Conservation (phyloP, 2,888 invertebrate genomes). For the Pyrrhia umbra region DNA sequence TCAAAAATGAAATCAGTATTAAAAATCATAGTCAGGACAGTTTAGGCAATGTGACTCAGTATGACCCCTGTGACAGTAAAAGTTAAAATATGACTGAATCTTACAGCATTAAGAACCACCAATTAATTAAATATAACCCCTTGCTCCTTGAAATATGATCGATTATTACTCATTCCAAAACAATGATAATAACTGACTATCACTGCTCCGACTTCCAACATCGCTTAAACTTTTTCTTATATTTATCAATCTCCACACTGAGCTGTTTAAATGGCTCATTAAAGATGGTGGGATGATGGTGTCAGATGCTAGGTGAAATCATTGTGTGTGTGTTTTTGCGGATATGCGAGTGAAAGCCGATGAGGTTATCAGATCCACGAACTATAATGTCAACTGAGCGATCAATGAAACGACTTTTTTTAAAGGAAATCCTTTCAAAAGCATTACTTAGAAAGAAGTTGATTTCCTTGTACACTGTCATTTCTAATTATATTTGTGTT, state of each 20-base stretch:
- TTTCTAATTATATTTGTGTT: neutral
- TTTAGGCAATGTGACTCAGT: too few relatives aligned
- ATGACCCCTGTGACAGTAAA: too few relatives aligned
- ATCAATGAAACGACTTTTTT: constrained; percentile 26
- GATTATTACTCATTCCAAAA: too few relatives aligned
- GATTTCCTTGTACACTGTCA: neutral
- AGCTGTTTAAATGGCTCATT: constrained; percentile 34
- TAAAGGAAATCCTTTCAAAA: constrained; percentile 24
- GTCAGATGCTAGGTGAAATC: constrained; percentile 49
- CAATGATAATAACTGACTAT: too few relatives aligned
- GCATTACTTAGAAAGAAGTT: constrained; percentile 1
- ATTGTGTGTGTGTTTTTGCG: constrained; percentile 49
- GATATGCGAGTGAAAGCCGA: constrained; percentile 47
- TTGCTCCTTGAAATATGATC: too few relatives aligned
- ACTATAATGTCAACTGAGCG: constrained; percentile 46
- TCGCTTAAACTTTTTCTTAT: neutral
- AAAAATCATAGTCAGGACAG: too few relatives aligned
- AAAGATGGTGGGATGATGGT: constrained; percentile 34
- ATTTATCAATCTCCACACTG: neutral
- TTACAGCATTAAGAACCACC: too few relatives aligned
- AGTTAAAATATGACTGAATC: too few relatives aligned
- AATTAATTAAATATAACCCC: too few relatives aligned
- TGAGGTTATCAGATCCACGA: constrained; percentile 49
- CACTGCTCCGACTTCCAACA: too few relatives aligned
- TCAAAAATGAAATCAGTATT: too few relatives aligned